Percentiles rank a stretch among this genome's conserved stretches.
These are phyloP conservation scores for Athetis lepigone DNA, from an alignment of 2,888 invertebrate genomes.

Conservation along the genomic window DNA sequence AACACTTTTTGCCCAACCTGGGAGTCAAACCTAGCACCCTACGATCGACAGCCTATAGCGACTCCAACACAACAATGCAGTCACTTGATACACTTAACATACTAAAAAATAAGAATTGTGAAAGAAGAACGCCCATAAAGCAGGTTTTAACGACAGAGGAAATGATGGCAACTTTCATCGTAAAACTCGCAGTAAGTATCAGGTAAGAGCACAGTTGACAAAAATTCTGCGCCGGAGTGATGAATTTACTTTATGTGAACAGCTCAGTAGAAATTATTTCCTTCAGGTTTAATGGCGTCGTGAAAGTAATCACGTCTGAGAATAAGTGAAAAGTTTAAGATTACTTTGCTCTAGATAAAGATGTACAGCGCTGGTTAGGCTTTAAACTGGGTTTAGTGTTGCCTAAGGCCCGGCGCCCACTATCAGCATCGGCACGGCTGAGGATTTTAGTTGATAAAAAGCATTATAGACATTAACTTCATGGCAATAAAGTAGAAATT, in stretches of 20 bases:
- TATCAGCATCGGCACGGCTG: no score
- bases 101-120: conserved; percentile 36
- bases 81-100: conserved; percentile 11
- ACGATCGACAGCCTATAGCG: no score
- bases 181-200: conserved; percentile 44
- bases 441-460: no score
- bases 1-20: no score
- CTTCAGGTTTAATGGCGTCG: conserved; percentile 32
- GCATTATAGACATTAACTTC: no score
- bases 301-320: conserved; percentile 26
- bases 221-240: conserved; percentile 47
- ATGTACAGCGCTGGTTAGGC: not conserved
- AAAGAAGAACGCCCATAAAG: conserved; percentile 47
- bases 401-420: not conserved
- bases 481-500: no score
- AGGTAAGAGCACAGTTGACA: conserved; percentile 57
- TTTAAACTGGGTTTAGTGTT: not conserved
- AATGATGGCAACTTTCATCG: conserved; percentile 52
- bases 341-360: not conserved
- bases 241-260: conserved; percentile 42
- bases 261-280: conserved; percentile 36
- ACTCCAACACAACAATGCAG: no score
- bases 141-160: conserved; percentile 49
- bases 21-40: no score
- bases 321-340: conserved; percentile 10